Percentiles rank a stretch among this genome's conserved stretches.
These are phyloP conservation scores for Caranx melampygus DNA, from an alignment of 2,113 vertebrate genomes.

Conservation along the genomic window DNA sequence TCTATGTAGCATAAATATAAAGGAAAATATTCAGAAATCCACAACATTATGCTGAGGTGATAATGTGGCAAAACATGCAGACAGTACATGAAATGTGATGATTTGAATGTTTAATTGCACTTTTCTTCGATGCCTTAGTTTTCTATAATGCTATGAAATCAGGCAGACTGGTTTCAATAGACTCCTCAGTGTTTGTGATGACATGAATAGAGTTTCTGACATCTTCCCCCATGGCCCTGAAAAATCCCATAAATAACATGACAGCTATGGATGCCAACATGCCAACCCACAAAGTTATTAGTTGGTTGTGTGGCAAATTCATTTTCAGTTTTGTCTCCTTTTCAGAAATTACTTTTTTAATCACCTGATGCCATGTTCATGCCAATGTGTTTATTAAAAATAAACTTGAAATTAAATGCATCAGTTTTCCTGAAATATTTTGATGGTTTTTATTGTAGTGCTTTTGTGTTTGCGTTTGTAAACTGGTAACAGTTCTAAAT, in stretches of 20 bases:
- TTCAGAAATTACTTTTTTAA: slow-evolving; percentile 18
- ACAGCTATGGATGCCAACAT: slow-evolving; percentile 10
- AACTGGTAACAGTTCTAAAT: too few relatives aligned
- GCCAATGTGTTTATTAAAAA: slow-evolving; percentile 54
- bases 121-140: slow-evolving; percentile 65
- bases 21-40: slow-evolving; percentile 17
- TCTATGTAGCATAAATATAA: slow-evolving; percentile 51
- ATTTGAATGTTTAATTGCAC: slow-evolving; percentile 53
- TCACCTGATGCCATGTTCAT: slow-evolving; percentile 50
- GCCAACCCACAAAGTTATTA: slow-evolving; percentile 22
- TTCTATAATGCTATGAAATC: slow-evolving; percentile 37
- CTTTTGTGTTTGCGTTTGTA: not conserved
- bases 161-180: slow-evolving; percentile 32
- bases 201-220: slow-evolving; percentile 34
- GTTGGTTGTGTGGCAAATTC: slow-evolving; percentile 39
- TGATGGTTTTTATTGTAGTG: not conserved
- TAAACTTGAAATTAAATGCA: slow-evolving; percentile 19
- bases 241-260: slow-evolving; percentile 22
- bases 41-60: slow-evolving; percentile 18
- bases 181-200: slow-evolving; percentile 36
- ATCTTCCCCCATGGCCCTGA: slow-evolving; percentile 29
- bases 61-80: slow-evolving; percentile 35
- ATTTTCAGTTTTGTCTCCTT: slow-evolving; percentile 23
- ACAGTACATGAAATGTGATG: slow-evolving; percentile 24
- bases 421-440: not conserved